A percentile compares a stretch with the other conserved stretches of the same genome.
phyloP scores from a whole-genome alignment of 2,113 vertebrate genomes.

The Colinus virginianus region DNA sequence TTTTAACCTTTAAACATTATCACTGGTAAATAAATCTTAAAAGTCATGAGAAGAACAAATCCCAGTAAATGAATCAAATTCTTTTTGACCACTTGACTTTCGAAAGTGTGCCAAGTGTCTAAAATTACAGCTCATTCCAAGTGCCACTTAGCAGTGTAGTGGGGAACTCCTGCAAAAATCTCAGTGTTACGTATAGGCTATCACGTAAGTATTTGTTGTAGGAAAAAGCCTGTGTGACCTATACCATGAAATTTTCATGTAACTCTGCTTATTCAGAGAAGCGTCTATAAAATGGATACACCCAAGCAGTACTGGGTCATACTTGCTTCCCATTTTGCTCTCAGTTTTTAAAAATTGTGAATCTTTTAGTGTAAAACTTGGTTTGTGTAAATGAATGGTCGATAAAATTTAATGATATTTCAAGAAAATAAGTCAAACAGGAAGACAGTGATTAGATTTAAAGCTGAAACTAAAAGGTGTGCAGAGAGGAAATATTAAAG shows the following conservation, averaged over 20 bases:
- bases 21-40: background rate
- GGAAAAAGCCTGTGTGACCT: background rate
- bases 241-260: background rate
- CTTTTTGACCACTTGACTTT: background rate
- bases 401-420: background rate
- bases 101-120: background rate
- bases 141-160: background rate
- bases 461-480: background rate
- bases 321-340: background rate
- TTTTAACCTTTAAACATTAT: background rate
- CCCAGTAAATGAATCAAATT: background rate
- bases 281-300: background rate
- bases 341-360: background rate
- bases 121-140: background rate
- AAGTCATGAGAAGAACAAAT: background rate
- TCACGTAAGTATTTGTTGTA: background rate
- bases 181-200: background rate
- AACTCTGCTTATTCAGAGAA: background rate
- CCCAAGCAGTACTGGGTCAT: background rate
- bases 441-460: background rate
- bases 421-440: background rate
- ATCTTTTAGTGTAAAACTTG: background rate
- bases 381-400: background rate
- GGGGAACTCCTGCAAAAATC: background rate
- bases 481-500: background rate